Base-by-base conservation (phyloP, 2,888 invertebrate genomes). In the Drosophila recens region DNA sequence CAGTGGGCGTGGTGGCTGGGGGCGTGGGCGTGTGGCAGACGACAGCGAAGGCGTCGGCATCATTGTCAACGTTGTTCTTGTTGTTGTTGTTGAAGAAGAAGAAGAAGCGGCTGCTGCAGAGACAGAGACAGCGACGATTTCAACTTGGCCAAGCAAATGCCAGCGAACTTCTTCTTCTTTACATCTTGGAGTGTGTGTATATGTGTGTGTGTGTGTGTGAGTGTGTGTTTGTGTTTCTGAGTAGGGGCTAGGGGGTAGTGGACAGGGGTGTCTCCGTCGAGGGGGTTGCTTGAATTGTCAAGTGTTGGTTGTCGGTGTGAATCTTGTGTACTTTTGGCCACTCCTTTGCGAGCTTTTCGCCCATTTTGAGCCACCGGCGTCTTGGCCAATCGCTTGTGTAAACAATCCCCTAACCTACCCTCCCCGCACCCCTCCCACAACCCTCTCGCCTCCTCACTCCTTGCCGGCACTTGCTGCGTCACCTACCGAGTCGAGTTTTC, bases 341-440 rank as follows among this genome's bases (percentile, higher is more conserved):
- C 92, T 92, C 92, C 92, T 92, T 91, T 82, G 65, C 52, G 58
- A 43, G 43, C 30, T 30, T 30, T 34, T 52, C 36, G 36, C 36
- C 36, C 51, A 51, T 33, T 48, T 48, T 48, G 4, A 30, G 46
- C 30, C 30, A 34, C n/a, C 63, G 43, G 61, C 63, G 87, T 81
- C 83, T 91, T 91, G 91, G 90, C 92, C 92, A 92, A 92, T 92
- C 92, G 91, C 87, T 91, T 91, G 91, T 90, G 92, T 90, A 92
- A 92, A 92, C 91, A 92, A 87, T 71, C 67, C 27, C 56, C 33
- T 4, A 27, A 5, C 10, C 10, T 4, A 51, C 51, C 3, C 9
- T 2, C 0, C 10, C 13, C 5, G 17, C n/a, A 0, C 23, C 6
- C 27, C 1, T 23, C 58, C 38, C 34, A 62, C 58, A 46, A 57